Evolutionary conservation across 1,140 invertebrate genomes (phyloP), one percentile per base, ranked within the genome.

Genomic region (Akabosia matsudoensis): DNA sequence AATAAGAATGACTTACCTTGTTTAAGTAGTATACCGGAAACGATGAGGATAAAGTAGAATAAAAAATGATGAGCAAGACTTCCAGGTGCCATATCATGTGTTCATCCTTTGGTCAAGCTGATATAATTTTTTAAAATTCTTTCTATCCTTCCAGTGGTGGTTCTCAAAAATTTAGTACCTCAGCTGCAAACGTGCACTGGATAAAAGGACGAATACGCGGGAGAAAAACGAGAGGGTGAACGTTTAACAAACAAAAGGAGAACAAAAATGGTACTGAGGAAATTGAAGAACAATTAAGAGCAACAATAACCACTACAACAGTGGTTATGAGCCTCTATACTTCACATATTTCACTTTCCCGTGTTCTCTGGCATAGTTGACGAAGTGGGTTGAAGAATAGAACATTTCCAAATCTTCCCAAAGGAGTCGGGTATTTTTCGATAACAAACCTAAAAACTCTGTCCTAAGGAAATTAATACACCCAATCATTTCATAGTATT

Each of bases 31-130:
- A 81, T 81, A 72, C 80, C 80, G 73, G 80, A 79, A 74, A 81
- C 78, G 76, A 81, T 81, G 78, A 81, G 80, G 54, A 81, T 76
- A 76, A 81, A 81, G 72, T 81, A 81, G 80, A 81, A 79, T 81
- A 81, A 79, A 76, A 81, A 81, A 79, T 81, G 79, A 72, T 76
- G 78, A 75, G 78, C 78, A 45, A 79, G 73, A 51, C 54, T 78
- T 64, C 79, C 80, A 24, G 78, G 76, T 76, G 80, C 80, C 80
- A 81, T 81, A 74, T 81, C 80, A 81, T 72, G 76, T 78, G 70
- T 74, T 76, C 76, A 74, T 70, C 26, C 45, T 75, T n/a, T 72
- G 28, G 7, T 76, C 52, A 24, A 2, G 54, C 54, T 61, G 54
- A 22, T 75, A 18, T 33, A 67, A 26, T 33, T 24, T 22, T 75